phyloP scores from a whole-genome alignment of 1,140 invertebrate genomes.

The Ptiloglossa arizonensis region DNA sequence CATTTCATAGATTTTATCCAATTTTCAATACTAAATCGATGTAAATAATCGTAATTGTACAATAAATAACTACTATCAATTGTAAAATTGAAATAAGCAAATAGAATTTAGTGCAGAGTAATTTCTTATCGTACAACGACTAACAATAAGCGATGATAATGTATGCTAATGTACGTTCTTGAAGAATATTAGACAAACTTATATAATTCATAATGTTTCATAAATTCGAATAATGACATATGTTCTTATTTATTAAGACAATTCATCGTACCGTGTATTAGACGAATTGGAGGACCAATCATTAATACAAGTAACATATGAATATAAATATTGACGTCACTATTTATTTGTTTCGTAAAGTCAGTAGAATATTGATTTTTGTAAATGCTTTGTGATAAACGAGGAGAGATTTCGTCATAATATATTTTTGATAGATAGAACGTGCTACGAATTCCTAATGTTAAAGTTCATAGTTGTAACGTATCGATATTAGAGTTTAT shows the following conservation, averaged over 20 bases:
- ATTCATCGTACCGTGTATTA: no score
- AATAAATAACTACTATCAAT: not conserved
- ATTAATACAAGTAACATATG: no score
- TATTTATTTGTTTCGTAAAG: no score
- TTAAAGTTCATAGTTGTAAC: not conserved
- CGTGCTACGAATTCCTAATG: no score
- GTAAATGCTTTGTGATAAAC: not conserved
- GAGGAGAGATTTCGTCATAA: not conserved
- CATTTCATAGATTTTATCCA: no score
- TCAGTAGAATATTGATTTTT: not conserved
- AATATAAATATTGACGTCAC: no score
- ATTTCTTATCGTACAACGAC: slow-evolving; percentile 4
- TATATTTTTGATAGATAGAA: not conserved
- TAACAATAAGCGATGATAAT: not conserved
- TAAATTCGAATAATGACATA: no score
- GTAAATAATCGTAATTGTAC: not conserved
- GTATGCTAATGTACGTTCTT: not conserved
- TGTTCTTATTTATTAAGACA: no score
- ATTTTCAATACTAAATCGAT: no score
- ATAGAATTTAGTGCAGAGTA: not conserved
- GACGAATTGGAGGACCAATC: no score
- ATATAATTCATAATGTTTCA: no score
- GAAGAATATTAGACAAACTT: not conserved
- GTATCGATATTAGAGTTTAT: not conserved
- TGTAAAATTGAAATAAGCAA: not conserved